Percentiles rank a stretch among this genome's conserved stretches.
Evolutionary conservation across 1,140 invertebrate species (phyloP).

Genomic region (Himalopsyche phryganea): DNA sequence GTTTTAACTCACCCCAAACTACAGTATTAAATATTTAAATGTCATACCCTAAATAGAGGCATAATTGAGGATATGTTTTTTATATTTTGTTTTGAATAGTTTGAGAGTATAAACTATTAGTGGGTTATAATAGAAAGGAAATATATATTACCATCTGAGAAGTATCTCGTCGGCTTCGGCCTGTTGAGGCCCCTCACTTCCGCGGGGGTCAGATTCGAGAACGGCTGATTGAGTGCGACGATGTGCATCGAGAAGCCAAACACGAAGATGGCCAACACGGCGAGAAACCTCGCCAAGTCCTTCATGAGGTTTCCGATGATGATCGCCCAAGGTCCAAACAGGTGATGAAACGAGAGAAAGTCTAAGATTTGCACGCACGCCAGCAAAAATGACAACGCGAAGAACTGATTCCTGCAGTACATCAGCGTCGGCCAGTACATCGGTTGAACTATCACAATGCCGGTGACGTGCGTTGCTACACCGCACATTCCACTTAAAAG

Average conservation of each 20-base stretch:
- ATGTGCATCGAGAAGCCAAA: constrained; percentile 98
- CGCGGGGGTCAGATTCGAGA: constrained; percentile 60
- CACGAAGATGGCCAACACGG: constrained; percentile 95
- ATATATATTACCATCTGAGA: constrained; percentile 70
- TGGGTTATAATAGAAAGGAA: constrained; percentile 11
- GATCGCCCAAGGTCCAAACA: constrained; percentile 97
- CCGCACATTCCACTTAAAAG: constrained; percentile 89
- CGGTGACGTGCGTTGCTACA: constrained; percentile 84
- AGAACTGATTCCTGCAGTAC: constrained; percentile 93
- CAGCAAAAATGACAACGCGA: constrained; percentile 89
- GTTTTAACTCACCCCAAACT: too few relatives aligned
- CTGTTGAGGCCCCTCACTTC: constrained; percentile 53
- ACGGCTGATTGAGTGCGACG: constrained; percentile 91
- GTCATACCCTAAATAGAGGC: too few relatives aligned
- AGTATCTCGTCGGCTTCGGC: constrained; percentile 54
- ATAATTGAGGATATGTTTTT: too few relatives aligned
- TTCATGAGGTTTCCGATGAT: constrained; percentile 88
- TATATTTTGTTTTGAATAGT: too few relatives aligned
- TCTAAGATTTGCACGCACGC: constrained; percentile 97
- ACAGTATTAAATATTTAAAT: too few relatives aligned
- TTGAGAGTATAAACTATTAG: constrained; percentile 1
- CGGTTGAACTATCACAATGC: constrained; percentile 64
- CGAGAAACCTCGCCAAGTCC: constrained; percentile 91
- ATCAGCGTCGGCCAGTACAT: constrained; percentile 78
- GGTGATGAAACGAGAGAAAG: constrained; percentile 95